phyloP scores from a whole-genome alignment of 1,140 invertebrate genomes.

The Schlechtendalia chinensis region DNA sequence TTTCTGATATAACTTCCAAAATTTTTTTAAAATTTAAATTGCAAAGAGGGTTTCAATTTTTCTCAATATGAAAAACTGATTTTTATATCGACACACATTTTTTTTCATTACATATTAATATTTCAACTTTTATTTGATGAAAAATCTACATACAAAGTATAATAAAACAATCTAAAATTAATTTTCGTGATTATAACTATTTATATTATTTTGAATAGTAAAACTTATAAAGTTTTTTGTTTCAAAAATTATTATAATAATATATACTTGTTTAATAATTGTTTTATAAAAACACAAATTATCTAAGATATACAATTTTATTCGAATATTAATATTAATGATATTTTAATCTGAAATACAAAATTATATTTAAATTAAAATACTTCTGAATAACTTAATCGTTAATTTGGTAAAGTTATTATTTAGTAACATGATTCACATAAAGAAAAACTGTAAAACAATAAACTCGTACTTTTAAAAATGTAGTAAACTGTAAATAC shows the following conservation, averaged over 20 bases:
- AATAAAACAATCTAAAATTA: not conserved
- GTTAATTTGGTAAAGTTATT: slow-evolving; percentile 7
- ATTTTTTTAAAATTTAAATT: too few relatives aligned
- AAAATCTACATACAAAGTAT: not conserved
- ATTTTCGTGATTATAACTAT: not conserved
- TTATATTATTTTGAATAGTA: slow-evolving; percentile 15
- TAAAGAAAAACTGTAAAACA: not conserved
- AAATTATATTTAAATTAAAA: slow-evolving; percentile 37
- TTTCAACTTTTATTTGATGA: slow-evolving; percentile 1
- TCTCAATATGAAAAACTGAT: too few relatives aligned
- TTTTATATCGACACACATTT: too few relatives aligned
- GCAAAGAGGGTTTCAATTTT: too few relatives aligned
- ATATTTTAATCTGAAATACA: not conserved
- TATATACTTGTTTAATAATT: not conserved
- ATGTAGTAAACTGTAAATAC: too few relatives aligned
- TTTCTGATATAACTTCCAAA: too few relatives aligned
- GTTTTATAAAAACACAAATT: slow-evolving; percentile 4
- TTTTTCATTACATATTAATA: too few relatives aligned
- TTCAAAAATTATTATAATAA: slow-evolving; percentile 12
- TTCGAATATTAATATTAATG: not conserved
- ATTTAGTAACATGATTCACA: not conserved
- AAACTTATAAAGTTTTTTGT: not conserved
- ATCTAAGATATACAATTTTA: not conserved
- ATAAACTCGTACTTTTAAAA: not conserved
- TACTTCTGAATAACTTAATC: not conserved